Conservation (phyloP, 1,140 invertebrate species). For the Oscheius sp. region DNA sequence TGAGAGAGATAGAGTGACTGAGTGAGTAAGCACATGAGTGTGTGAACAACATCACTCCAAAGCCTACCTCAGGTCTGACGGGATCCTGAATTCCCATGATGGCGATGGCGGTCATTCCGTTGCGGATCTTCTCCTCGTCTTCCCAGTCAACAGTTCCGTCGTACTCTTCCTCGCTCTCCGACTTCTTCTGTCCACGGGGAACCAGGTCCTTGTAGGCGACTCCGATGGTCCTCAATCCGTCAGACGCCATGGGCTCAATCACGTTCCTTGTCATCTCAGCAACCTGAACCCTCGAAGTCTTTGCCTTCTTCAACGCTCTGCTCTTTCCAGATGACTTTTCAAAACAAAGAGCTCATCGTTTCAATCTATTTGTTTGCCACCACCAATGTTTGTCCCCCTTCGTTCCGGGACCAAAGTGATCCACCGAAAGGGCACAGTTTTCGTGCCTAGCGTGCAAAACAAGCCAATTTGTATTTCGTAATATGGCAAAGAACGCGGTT, state of each 20-base stretch:
- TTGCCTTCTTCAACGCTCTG: neutral
- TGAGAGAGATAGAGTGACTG: too few relatives aligned
- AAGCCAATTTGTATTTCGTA: too few relatives aligned
- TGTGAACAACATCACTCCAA: neutral
- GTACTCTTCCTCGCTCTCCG: conserved; percentile 42
- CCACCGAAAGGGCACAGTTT: too few relatives aligned
- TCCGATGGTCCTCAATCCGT: conserved; percentile 82
- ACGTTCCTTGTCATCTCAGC: conserved; percentile 80
- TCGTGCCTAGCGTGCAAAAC: too few relatives aligned
- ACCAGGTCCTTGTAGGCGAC: conserved; percentile 75
- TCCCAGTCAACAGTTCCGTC: conserved; percentile 54
- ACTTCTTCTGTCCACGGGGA: conserved; percentile 69
- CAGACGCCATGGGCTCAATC: conserved; percentile 98
- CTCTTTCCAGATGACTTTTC: too few relatives aligned
- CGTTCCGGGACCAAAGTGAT: too few relatives aligned
- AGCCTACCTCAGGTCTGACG: conserved; percentile 45
- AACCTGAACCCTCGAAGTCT: neutral
- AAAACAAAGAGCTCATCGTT: too few relatives aligned
- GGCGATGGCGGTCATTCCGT: conserved; percentile 58
- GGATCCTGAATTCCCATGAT: conserved; percentile 62
- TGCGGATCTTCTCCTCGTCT: conserved; percentile 54
- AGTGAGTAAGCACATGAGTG: too few relatives aligned
- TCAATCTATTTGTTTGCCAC: too few relatives aligned
- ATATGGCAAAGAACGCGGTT: too few relatives aligned
- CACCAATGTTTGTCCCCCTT: too few relatives aligned